Evolutionary conservation across 1,140 invertebrate genomes (phyloP).

Genomic region (Oedothorax gibbosus): DNA sequence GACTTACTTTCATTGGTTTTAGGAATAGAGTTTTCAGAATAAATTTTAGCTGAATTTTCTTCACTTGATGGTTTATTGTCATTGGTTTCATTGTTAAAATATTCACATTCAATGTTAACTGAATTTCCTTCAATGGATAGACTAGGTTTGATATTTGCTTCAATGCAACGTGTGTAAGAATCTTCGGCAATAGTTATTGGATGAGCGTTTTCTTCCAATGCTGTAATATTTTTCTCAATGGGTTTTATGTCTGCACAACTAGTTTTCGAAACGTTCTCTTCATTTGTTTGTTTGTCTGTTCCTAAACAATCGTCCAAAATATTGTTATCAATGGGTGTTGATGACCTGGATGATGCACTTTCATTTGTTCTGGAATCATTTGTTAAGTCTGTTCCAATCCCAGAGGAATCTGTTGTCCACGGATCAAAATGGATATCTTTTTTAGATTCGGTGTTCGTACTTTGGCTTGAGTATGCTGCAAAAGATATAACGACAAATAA

Average conservation of each 20-base stretch:
- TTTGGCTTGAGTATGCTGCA: slow-evolving; percentile 2
- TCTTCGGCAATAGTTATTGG: too few species aligned
- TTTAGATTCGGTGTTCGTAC: not conserved
- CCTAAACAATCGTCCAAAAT: not conserved
- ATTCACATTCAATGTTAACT: too few species aligned
- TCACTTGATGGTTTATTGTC: not conserved
- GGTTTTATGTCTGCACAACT: too few species aligned
- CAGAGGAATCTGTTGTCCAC: slow-evolving; percentile 7
- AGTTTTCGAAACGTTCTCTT: not conserved
- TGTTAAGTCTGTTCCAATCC: not conserved
- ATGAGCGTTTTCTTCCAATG: too few species aligned
- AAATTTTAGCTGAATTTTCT: not conserved
- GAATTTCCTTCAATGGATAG: too few species aligned
- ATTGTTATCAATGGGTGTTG: not conserved
- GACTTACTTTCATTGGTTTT: not conserved
- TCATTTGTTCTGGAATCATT: not conserved
- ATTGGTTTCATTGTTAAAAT: too few species aligned
- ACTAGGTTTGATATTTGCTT: too few species aligned
- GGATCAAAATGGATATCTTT: not conserved
- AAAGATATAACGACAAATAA: not conserved
- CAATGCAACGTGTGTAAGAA: too few species aligned
- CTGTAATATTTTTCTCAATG: too few species aligned
- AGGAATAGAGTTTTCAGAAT: not conserved
- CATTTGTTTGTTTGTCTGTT: not conserved
- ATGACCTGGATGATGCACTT: not conserved